Base-by-base conservation (phyloP, 2,113 vertebrate species). In the Hystrix brachyura region DNA sequence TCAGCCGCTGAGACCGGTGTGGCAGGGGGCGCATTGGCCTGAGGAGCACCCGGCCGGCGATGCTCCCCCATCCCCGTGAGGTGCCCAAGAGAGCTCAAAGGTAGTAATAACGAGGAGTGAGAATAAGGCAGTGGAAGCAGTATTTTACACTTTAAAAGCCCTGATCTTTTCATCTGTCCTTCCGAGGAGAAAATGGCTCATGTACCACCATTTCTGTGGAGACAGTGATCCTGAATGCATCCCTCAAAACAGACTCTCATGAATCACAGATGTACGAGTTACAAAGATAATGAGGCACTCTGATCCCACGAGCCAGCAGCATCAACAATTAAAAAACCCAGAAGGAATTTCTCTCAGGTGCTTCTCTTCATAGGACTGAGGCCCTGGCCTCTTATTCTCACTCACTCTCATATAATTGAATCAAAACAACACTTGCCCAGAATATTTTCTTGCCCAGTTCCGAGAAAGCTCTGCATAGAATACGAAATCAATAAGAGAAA, bases 101-200 rank as follows among this genome's bases (percentile, higher is more conserved):
- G 29, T 27, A 43, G 38, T 34, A 53, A 3, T 9, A 53, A 3
- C 7, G 19, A 29, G 43, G 25, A 57, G 38, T 32, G 5, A 25
- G 2, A 48, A 10, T 10, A 32, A 3, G 25, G 27, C 9, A 17
- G 25, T 10, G 0, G 67, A 64, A 62, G 57, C 18, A 57, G 59
- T 89, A 55, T 86, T 88, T 96, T 62, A 90, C 23, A 84, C 55
- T 92, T 90, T 65, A 91, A 94, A 84, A 95, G 91, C 64, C 78
- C 51, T 95, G 59, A 87, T 76, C 57, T 97, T 97, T 95, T 88
- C 57, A 93, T 93, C 83, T 51, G n/a, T 89, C 89, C 80, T 86
- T 90, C 69, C 25, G 53, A 71, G 64, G 38, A 90, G 89, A 94
- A 93, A 94, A 96, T 6, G 12, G 69, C 48, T 80, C 94, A 38